These are phyloP conservation scores for Chironomus riparius DNA, from an alignment of 2,888 invertebrate species.

Conservation along the genomic window DNA sequence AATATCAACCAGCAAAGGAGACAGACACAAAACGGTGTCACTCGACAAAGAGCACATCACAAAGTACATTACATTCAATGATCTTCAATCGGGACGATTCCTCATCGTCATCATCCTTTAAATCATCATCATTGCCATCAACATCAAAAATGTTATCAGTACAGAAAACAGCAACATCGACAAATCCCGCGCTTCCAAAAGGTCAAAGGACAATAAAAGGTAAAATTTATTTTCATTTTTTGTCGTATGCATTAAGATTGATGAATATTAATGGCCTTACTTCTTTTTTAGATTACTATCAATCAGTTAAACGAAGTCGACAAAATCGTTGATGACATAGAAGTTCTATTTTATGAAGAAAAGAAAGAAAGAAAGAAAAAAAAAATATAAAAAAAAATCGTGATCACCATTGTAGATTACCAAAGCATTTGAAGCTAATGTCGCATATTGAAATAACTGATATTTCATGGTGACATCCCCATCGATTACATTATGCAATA, in stretches of 20 bases:
- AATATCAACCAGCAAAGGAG: background rate
- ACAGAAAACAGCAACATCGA: background rate
- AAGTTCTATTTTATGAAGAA: background rate
- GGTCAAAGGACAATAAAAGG: constrained; percentile 12
- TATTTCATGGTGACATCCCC: background rate
- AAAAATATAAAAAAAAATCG: background rate
- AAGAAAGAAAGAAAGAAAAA: background rate
- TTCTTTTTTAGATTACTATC: constrained; percentile 16
- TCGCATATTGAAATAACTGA: background rate
- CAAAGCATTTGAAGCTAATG: constrained; percentile 1
- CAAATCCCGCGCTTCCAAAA: background rate
- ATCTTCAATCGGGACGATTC: background rate
- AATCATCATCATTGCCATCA: background rate
- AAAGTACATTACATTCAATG: background rate
- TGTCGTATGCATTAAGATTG: no score
- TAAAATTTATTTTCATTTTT: background rate
- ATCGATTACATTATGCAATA: background rate
- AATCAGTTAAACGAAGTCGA: background rate
- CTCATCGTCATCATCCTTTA: background rate
- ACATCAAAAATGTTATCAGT: background rate
- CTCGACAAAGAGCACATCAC: background rate
- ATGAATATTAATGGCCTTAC: no score
- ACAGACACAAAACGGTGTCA: background rate
- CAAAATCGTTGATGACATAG: constrained; percentile 1
- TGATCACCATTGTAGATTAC: constrained; percentile 6